Evolutionary conservation across 2,888 invertebrate species (phyloP), one percentile per base, ranked within the genome.

Genomic region (Isoperla grammatica): DNA sequence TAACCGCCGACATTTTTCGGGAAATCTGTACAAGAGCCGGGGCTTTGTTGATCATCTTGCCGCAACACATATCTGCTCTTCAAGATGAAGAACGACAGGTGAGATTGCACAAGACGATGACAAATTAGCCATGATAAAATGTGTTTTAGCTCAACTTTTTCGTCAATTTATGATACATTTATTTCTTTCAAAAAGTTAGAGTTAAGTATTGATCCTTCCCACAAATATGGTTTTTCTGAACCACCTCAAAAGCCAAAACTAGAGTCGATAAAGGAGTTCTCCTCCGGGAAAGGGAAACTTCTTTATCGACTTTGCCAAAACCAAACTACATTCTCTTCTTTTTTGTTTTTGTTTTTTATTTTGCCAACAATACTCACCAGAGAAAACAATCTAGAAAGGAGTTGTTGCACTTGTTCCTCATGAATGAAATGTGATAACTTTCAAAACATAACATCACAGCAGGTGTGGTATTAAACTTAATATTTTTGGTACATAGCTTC

Each of bases 41-140:
- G 1, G 95, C 90, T 1, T 74, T 96, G 57, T 76, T 96, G n/a
- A 76, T 95, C 8, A 83, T 95, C 64, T 72, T 96, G 65, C 95
- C 95, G 0, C 78, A 84, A 67, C 83, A 90, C 71, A 74, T 90
- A 40, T 76, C 83, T 0, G 67, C 76, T 19, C 73, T 95, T 22
- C 80, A 81, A 13, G 67, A 70, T 2, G 87, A 90, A 63, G 81
- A 88, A 43, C 86, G 81, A 74, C 85, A 89, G 80, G 88, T 88
- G 71, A 65, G 65, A 13, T 17, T n/a, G n/a, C n/a, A n/a, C n/a
- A n/a, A 42, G 8, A 5, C 42, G n/a, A 13, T 42, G 4, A 5
- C 42, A 11, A 42, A 6, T 5, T 42, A 37, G 8, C 37, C 37
- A 5, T 15, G 13, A 42, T 15, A 6, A n/a, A 9, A 5, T 42